Percentiles rank a stretch among this genome's conserved stretches.
Evolutionary conservation across 2,888 invertebrate genomes (phyloP).

Genomic region (Diarsia brunnea): DNA sequence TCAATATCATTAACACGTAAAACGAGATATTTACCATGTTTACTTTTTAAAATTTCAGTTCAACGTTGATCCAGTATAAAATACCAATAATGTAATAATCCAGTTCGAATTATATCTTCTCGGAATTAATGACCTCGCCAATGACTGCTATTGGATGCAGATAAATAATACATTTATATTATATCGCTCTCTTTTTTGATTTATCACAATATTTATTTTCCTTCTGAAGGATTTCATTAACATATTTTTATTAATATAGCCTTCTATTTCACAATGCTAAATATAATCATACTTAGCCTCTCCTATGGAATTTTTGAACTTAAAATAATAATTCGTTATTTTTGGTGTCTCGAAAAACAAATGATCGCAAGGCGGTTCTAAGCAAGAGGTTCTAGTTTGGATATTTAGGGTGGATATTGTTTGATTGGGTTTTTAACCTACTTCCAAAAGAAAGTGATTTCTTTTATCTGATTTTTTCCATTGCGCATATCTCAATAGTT

Average conservation of each 20-base stretch:
- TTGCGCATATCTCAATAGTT: no score
- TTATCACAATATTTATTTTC: background rate
- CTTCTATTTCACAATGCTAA: background rate
- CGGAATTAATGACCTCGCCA: background rate
- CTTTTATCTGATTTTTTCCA: no score
- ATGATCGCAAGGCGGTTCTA: background rate
- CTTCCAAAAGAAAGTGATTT: no score
- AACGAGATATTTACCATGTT: no score
- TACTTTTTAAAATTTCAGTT: background rate
- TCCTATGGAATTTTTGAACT: background rate
- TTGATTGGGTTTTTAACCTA: background rate
- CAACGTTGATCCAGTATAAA: background rate
- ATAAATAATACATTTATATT: background rate
- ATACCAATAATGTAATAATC: background rate
- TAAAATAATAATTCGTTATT: background rate
- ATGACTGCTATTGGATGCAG: background rate
- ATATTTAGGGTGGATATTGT: background rate
- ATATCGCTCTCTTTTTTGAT: no score
- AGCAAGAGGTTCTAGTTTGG: background rate
- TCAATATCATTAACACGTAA: no score
- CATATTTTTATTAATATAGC: background rate
- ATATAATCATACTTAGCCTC: background rate
- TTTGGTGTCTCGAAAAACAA: background rate
- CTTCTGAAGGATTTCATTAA: background rate
- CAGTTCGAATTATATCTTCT: background rate